These are phyloP conservation scores for Ypsolopha scabrella DNA, from an alignment of 2,888 invertebrate species.

Conservation along the genomic window DNA sequence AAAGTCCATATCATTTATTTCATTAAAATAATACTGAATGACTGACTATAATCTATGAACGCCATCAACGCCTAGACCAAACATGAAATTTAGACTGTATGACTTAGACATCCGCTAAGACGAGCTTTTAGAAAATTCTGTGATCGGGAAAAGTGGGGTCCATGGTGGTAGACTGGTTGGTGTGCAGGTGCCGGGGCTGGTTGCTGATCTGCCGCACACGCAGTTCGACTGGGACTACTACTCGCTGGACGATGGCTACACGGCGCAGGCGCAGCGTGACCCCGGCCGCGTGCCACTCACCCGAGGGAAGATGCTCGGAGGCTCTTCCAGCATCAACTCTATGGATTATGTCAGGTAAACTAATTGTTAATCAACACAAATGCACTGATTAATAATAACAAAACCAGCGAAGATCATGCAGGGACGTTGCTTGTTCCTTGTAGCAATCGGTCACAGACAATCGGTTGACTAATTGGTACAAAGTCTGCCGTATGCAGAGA, in stretches of 20 bases:
- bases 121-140: too few species aligned
- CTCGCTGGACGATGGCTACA: constrained; percentile 26
- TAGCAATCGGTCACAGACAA: too few species aligned
- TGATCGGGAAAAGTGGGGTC: too few species aligned
- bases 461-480: neutral
- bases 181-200: neutral
- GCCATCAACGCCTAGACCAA: too few species aligned
- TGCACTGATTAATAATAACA: neutral
- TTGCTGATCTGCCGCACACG: neutral
- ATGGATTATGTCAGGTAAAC: constrained; percentile 43
- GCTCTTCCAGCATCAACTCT: constrained; percentile 52
- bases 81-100: too few species aligned
- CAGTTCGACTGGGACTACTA: constrained; percentile 54
- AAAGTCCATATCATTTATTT: too few species aligned
- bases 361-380: neutral
- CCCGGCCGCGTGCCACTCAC: constrained; percentile 17
- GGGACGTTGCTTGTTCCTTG: neutral
- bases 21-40: too few species aligned
- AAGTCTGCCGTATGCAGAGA: too few species aligned
- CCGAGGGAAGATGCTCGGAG: constrained; percentile 67
- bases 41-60: too few species aligned
- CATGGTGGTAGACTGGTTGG: too few species aligned
- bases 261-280: constrained; percentile 29
- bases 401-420: neutral
- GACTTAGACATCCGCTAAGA: too few species aligned